phyloP scores from a whole-genome alignment of 2,113 vertebrate species.

The Aldabrachelys gigantea region DNA sequence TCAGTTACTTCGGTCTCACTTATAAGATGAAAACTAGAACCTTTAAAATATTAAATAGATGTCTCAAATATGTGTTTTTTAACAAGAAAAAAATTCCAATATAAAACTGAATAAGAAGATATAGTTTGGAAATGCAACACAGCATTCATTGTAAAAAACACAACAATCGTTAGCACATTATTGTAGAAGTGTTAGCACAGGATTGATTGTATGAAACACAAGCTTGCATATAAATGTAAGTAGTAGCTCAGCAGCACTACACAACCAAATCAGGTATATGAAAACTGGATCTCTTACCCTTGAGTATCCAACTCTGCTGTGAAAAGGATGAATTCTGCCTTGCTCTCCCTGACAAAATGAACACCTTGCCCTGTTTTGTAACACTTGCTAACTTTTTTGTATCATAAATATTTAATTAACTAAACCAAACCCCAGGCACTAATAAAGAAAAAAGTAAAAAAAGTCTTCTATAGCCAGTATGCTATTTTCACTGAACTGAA shows the following conservation, averaged over 20 bases:
- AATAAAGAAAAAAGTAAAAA: background rate
- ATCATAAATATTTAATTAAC: background rate
- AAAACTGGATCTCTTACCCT: background rate
- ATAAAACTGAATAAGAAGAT: background rate
- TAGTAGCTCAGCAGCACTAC: background rate
- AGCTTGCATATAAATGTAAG: background rate
- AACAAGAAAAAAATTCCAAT: background rate
- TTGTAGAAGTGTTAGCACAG: background rate
- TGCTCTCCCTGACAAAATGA: background rate
- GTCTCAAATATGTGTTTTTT: background rate
- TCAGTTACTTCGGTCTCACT: background rate
- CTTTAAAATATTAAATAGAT: background rate
- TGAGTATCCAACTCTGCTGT: background rate
- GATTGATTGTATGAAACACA: background rate
- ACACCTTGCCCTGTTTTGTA: background rate
- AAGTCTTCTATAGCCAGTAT: fast-evolving
- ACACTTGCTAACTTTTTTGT: background rate
- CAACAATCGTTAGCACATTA: background rate
- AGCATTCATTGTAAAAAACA: too few species aligned
- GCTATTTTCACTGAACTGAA: fast-evolving
- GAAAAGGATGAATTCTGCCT: background rate
- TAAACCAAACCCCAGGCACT: background rate
- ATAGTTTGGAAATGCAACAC: background rate
- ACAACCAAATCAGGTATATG: background rate
- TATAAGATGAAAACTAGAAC: background rate